These are phyloP conservation scores for Apolygus lucorum DNA, from an alignment of 1,140 invertebrate species.

Conservation along the genomic window DNA sequence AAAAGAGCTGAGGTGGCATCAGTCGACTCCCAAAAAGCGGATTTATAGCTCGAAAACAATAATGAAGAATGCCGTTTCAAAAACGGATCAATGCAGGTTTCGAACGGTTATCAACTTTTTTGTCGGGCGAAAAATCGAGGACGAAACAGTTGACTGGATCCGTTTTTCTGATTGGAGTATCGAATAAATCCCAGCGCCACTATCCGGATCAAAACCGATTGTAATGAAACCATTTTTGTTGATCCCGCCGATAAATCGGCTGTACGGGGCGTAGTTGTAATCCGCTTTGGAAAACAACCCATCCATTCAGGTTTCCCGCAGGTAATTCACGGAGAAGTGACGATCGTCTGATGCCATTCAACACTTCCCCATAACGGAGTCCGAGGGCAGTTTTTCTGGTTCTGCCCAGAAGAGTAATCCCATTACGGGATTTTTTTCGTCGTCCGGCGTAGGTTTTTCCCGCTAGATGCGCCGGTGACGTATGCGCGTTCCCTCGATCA, in stretches of 20 bases:
- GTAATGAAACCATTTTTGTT: slow-evolving; percentile 17
- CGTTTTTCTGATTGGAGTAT: neutral
- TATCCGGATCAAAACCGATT: slow-evolving; percentile 4
- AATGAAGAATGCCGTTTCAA: slow-evolving; percentile 7
- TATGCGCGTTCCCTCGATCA: slow-evolving; percentile 5
- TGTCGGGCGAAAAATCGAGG: neutral
- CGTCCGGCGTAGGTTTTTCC: neutral
- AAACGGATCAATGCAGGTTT: neutral
- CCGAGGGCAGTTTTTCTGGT: neutral
- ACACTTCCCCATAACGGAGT: neutral
- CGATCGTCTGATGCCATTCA: neutral
- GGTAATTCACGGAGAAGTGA: slow-evolving; percentile 9
- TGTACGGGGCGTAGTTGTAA: neutral
- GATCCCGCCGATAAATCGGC: slow-evolving; percentile 6
- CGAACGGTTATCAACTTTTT: neutral
- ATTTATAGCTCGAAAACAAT: slow-evolving; percentile 14
- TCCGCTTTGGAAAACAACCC: neutral
- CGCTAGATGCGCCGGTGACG: slow-evolving; percentile 10
- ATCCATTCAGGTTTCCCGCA: neutral
- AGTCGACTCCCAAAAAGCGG: neutral
- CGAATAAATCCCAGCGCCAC: slow-evolving; percentile 4
- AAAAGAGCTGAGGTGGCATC: slow-evolving; percentile 6
- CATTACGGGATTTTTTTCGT: slow-evolving; percentile 5
- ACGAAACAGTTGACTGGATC: neutral
- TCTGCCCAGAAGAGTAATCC: neutral